Evolutionary conservation across 1,140 invertebrate species (phyloP).

Genomic region (Ectropis grisescens): DNA sequence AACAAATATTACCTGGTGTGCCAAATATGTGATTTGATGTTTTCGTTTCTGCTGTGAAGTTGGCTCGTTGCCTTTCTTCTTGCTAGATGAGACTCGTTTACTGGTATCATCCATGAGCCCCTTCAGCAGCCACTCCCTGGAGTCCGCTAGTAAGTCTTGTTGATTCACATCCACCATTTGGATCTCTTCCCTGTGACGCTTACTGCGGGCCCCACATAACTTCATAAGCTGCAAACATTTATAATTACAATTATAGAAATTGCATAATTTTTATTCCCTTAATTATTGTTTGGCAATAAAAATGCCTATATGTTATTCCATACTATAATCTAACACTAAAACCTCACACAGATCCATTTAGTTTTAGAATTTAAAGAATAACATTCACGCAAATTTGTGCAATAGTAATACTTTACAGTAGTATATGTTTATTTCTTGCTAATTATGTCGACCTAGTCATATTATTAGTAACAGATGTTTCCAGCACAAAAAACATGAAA

Average conservation of each 20-base stretch:
- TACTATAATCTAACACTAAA: too few relatives aligned
- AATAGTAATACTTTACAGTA: too few relatives aligned
- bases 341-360: too few relatives aligned
- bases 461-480: too few relatives aligned
- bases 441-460: too few relatives aligned
- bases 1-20: constrained; percentile 76
- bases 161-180: constrained; percentile 88
- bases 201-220: constrained; percentile 55
- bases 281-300: too few relatives aligned
- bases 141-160: constrained; percentile 84
- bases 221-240: constrained; percentile 61
- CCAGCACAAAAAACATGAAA: too few relatives aligned
- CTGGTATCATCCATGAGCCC: constrained; percentile 82
- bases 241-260: constrained; percentile 3
- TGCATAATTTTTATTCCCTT: too few relatives aligned
- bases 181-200: constrained; percentile 67
- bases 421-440: too few relatives aligned
- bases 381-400: too few relatives aligned
- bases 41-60: constrained; percentile 83
- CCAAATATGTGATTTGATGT: constrained; percentile 97
- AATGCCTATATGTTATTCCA: too few relatives aligned
- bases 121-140: constrained; percentile 85
- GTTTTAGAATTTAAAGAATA: too few relatives aligned
- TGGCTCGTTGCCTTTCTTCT: constrained; percentile 73
- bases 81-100: constrained; percentile 63